phyloP scores from a whole-genome alignment of 2,888 invertebrate genomes.

The Bruchidius siliquastri region DNA sequence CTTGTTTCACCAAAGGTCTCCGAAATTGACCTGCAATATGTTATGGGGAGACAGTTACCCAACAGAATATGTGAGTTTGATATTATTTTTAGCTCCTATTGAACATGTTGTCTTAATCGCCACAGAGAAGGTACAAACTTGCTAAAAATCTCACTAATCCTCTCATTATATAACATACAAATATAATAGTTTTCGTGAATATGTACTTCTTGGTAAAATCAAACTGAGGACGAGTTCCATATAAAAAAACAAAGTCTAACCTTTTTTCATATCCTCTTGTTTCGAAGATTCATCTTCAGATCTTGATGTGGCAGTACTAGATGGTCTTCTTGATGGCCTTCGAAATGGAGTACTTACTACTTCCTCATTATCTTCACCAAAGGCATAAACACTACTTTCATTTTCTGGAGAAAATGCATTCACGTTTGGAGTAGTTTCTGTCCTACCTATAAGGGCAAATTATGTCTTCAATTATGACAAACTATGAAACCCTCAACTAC shows the following conservation, averaged over 20 bases:
- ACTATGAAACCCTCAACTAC: too few relatives aligned
- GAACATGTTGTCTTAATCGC: too few relatives aligned
- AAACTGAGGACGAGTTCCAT: too few relatives aligned
- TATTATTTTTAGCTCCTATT: too few relatives aligned
- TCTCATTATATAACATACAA: too few relatives aligned
- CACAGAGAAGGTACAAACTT: too few relatives aligned
- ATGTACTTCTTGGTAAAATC: too few relatives aligned
- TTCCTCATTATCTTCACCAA: slow-evolving; percentile 62
- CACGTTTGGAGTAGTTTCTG: slow-evolving; percentile 42
- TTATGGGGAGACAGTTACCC: too few relatives aligned
- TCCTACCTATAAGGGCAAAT: background rate
- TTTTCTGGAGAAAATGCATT: slow-evolving; percentile 65
- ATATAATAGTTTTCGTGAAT: too few relatives aligned
- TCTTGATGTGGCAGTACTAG: slow-evolving; percentile 46
- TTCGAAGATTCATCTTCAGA: slow-evolving; percentile 48
- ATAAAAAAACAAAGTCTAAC: background rate
- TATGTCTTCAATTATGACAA: too few relatives aligned
- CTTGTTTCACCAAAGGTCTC: slow-evolving; percentile 32
- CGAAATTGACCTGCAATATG: slow-evolving; percentile 34
- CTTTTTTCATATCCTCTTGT: slow-evolving; percentile 32
- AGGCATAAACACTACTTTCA: slow-evolving; percentile 68
- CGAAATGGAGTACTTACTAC: slow-evolving; percentile 56
- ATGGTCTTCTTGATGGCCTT: slow-evolving; percentile 49
- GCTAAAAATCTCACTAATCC: too few relatives aligned
- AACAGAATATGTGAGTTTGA: too few relatives aligned